Evolutionary conservation across 2,113 vertebrate genomes (phyloP), one percentile per base, ranked within the genome.

Genomic region (Ranitomeya imitator): DNA sequence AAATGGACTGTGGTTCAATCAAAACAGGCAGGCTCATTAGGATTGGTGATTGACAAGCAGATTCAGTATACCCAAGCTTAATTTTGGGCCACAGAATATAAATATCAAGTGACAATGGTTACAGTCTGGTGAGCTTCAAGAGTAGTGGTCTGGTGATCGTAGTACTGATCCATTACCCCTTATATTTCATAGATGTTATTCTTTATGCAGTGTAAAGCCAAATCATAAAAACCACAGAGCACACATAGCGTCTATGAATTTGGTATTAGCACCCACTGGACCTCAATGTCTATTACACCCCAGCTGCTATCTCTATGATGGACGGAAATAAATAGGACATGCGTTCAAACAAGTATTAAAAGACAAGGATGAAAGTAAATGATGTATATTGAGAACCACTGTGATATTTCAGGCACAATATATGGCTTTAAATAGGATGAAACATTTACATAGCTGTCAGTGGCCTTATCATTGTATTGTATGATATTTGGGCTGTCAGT

Each of bases 401-500:
- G 55, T 60, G 10, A 67, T 81, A 19, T 60, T 81, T 11, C 31
- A n/a, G 60, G 63, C 19, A 16, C 26, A 10, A 23, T 69, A 14
- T 0, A 21, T 16, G 63, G 37, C 60, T 60, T 67, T 19, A 8
- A 14, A 67, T 1, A 10, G 81, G 13, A 52, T 83, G 60, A 83
- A 83, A 52, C 81, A 52, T 83, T 67, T 54, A 83, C 81, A n/a
- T 63, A 67, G 51, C 81, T 54, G 63, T 83, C 81, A 67, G 10
- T 23, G 81, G 18, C 81, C 37, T 69, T 83, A 83, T 83, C 81
- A 69, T 14, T 83, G 81, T 18, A 52, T 54, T 67, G 63, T 52
- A 83, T 52, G 63, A 83, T 21, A 83, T 83, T 67, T 83, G 61
- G n/a, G 21, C 81, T 83, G 81, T 83, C 81, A 65, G 19, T 45